These are phyloP conservation scores for Melanostoma mellinum DNA, from an alignment of 2,888 invertebrate genomes.

Conservation along the genomic window DNA sequence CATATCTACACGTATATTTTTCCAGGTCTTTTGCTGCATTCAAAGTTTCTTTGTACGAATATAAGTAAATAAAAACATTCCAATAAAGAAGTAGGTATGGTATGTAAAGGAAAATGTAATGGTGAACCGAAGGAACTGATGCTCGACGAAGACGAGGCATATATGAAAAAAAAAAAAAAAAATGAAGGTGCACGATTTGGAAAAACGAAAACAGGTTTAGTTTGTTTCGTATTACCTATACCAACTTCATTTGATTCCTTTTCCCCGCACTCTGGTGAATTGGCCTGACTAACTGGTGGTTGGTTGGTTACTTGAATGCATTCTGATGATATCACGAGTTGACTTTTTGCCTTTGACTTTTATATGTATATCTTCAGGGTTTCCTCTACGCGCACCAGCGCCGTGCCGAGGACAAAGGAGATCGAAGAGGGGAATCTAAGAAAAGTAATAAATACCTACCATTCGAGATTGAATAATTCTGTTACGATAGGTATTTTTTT, in stretches of 20 bases:
- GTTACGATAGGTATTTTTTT: constrained; percentile 43
- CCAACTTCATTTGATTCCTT: constrained; percentile 8
- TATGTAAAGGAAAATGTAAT: constrained; percentile 22
- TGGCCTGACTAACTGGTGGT: not conserved
- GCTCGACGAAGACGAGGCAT: constrained; percentile 11
- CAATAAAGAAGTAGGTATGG: constrained; percentile 14
- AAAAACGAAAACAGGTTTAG: constrained; percentile 68
- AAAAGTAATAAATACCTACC: constrained; percentile 56
- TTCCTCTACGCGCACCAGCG: constrained; percentile 10
- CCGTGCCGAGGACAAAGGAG: not conserved
- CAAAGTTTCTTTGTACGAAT: constrained; percentile 49
- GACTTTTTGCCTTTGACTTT: constrained; percentile 72
- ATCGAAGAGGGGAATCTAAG: constrained; percentile 11
- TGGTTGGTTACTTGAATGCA: constrained; percentile 35
- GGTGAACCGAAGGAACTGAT: constrained; percentile 12
- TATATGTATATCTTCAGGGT: constrained; percentile 33
- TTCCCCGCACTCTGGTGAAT: not conserved
- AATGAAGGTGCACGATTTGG: constrained; percentile 64
- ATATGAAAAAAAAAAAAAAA: constrained; percentile 14
- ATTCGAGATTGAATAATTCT: constrained; percentile 62
- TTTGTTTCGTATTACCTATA: constrained; percentile 44
- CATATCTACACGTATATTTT: constrained; percentile 27
- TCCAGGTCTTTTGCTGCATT: constrained; percentile 57
- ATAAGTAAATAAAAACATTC: constrained; percentile 66
- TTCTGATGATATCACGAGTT: constrained; percentile 70